Evolutionary conservation across 2,888 invertebrate species (phyloP).

Genomic region (Drosophila silvestris): DNA sequence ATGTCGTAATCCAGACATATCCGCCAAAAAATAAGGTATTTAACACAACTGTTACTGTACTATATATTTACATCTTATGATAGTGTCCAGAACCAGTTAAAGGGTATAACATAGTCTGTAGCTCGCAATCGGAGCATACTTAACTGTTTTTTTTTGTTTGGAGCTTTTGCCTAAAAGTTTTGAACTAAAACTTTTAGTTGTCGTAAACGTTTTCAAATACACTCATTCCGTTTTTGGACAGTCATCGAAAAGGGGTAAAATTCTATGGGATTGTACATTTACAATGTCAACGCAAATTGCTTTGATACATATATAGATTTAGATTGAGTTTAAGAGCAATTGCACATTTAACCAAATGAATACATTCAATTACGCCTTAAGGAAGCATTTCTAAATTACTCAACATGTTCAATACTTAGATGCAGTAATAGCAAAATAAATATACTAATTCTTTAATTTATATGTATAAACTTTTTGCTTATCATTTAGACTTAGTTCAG

Average conservation of each 20-base stretch:
- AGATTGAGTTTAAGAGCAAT: neutral
- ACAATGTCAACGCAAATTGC: neutral
- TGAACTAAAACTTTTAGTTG: conserved; percentile 45
- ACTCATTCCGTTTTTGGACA: conserved; percentile 30
- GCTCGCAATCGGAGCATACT: neutral
- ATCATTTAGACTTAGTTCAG: conserved; percentile 16
- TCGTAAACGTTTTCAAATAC: conserved; percentile 53
- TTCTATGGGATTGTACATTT: conserved; percentile 9
- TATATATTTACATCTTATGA: neutral
- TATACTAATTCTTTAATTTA: conserved; percentile 1
- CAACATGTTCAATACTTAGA: conserved; percentile 1
- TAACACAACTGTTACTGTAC: neutral
- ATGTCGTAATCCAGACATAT: neutral
- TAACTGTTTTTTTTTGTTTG: neutral
- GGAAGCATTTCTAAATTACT: neutral
- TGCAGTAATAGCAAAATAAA: neutral
- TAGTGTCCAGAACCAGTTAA: neutral
- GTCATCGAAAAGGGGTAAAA: conserved; percentile 13
- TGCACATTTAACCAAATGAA: neutral
- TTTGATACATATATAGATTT: neutral
- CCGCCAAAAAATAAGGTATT: neutral
- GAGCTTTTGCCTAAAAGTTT: neutral
- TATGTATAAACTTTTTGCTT: conserved; percentile 3
- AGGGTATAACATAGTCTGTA: neutral
- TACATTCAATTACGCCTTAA: neutral